phyloP scores from a whole-genome alignment of 2,888 invertebrate genomes.

The Mechanitis messenoides region DNA sequence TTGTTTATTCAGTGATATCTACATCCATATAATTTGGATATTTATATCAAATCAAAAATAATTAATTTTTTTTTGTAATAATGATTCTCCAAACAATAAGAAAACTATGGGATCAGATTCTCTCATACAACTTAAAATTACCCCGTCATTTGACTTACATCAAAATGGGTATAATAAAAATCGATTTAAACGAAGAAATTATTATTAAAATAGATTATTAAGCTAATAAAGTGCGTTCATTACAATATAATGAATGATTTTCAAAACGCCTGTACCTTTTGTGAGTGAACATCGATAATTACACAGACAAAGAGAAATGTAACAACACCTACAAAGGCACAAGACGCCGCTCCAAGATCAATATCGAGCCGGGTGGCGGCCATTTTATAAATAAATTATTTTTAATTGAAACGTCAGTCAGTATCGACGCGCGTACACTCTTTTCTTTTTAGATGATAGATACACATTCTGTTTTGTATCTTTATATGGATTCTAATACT shows the following conservation, averaged over 20 bases:
- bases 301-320: constrained; percentile 36
- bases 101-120: background rate
- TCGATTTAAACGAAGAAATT: constrained; percentile 10
- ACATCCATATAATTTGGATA: no score
- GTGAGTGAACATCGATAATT: constrained; percentile 36
- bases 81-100: no score
- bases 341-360: constrained; percentile 39
- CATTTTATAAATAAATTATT: constrained; percentile 41
- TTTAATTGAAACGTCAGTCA: constrained; percentile 46
- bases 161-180: constrained; percentile 19
- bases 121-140: constrained; percentile 9
- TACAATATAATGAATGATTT: constrained; percentile 38
- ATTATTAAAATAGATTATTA: constrained; percentile 20
- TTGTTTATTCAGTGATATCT: background rate
- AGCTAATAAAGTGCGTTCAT: constrained; percentile 32
- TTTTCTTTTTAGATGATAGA: constrained; percentile 21
- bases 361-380: constrained; percentile 38
- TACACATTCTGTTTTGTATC: constrained; percentile 7
- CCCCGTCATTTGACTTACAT: constrained; percentile 21
- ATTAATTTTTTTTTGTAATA: no score
- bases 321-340: constrained; percentile 33
- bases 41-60: no score
- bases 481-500: constrained; percentile 12
- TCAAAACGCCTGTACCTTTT: constrained; percentile 29
- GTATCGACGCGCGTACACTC: constrained; percentile 23